Percentiles rank a stretch among this genome's conserved stretches.
Conservation (phyloP, 2,113 vertebrate genomes). For the Corythoichthys haematopterus region DNA sequence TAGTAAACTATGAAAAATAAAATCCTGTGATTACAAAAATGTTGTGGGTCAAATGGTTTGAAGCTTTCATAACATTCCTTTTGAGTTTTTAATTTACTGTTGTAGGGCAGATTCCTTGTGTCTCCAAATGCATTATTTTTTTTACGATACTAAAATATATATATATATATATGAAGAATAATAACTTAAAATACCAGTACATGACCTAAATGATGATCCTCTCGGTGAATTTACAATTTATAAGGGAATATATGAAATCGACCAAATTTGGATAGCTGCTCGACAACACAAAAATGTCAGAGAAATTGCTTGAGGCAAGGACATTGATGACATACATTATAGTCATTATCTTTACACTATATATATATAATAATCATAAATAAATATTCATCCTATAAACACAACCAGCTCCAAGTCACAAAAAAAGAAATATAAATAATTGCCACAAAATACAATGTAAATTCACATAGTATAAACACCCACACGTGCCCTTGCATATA, state of each 20-base stretch:
- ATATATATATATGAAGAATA: too few relatives aligned
- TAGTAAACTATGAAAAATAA: background rate
- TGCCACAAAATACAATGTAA: conserved; percentile 62
- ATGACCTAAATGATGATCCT: too few relatives aligned
- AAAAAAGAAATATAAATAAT: conserved; percentile 75
- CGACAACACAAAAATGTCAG: background rate
- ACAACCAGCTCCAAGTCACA: conserved; percentile 40
- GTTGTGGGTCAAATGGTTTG: background rate
- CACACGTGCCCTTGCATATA: conserved; percentile 21
- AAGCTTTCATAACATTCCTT: background rate
- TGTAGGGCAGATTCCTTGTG: background rate
- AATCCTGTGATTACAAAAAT: background rate
- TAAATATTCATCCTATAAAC: conserved; percentile 30
- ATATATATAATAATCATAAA: conserved; percentile 14
- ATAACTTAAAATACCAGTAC: too few relatives aligned
- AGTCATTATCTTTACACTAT: conserved; percentile 14
- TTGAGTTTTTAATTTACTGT: background rate
- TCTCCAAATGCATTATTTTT: background rate
- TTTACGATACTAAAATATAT: background rate
- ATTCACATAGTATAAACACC: conserved; percentile 38
- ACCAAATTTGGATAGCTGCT: background rate
- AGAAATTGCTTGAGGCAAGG: background rate
- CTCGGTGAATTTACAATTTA: too few relatives aligned
- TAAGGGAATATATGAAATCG: background rate
- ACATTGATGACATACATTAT: background rate